These are phyloP conservation scores for Bryconaethiops microstoma DNA, from an alignment of 2,797 vertebrate species.

Conservation along the genomic window DNA sequence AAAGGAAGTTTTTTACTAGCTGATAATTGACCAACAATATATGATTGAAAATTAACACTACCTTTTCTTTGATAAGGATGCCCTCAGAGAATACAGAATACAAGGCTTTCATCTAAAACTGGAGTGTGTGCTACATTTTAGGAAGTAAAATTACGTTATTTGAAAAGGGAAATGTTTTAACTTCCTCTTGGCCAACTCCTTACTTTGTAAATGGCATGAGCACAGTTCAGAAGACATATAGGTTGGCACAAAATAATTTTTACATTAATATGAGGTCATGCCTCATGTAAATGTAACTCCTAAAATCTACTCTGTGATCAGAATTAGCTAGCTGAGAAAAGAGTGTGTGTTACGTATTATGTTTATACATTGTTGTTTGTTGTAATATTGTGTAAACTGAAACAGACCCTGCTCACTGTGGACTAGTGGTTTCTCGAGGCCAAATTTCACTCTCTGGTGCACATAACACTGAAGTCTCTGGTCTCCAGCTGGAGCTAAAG, in stretches of 20 bases:
- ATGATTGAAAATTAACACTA: no score
- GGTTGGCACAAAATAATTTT: neutral
- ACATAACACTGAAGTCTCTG: slow-evolving; percentile 31
- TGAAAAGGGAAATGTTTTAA: neutral
- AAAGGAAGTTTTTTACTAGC: no score
- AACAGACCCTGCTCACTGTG: slow-evolving; percentile 40
- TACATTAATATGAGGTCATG: neutral
- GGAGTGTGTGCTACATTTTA: neutral
- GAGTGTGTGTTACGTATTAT: neutral
- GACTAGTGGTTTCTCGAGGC: slow-evolving; percentile 32
- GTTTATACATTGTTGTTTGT: slow-evolving; percentile 13
- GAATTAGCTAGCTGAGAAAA: neutral
- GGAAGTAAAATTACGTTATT: neutral
- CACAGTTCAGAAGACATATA: neutral
- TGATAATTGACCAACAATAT: no score
- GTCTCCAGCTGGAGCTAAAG: slow-evolving; percentile 10
- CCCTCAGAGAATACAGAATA: neutral
- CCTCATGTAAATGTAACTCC: neutral
- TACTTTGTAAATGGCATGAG: neutral
- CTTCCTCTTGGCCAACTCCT: neutral
- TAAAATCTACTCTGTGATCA: neutral
- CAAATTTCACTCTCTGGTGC: slow-evolving; percentile 44
- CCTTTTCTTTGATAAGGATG: neutral
- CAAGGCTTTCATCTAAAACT: neutral
- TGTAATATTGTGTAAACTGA: slow-evolving; percentile 36